These are phyloP conservation scores for Manacus vitellinus DNA, from an alignment of 2,113 vertebrate species.

Conservation along the genomic window DNA sequence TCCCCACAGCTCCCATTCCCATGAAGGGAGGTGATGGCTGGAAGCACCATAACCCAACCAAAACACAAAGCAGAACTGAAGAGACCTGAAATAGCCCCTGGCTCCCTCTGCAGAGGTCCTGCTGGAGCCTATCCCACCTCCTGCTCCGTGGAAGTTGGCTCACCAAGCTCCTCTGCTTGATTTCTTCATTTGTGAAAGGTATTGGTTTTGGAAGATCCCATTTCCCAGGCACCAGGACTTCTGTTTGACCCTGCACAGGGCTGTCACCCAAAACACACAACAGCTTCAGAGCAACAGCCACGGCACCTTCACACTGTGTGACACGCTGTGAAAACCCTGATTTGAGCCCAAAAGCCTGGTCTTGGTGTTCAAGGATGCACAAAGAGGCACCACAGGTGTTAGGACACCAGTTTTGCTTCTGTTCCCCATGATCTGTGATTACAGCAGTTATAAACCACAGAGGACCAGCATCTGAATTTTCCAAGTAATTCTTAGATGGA, in stretches of 20 bases:
- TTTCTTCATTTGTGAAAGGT: not conserved
- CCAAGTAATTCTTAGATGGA: not conserved
- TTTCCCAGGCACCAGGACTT: not conserved
- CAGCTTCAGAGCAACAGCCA: not conserved
- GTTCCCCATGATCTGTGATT: not conserved
- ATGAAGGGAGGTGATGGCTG: not conserved
- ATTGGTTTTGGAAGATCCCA: not conserved
- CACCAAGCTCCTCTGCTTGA: not conserved
- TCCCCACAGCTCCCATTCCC: not conserved
- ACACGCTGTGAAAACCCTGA: not conserved
- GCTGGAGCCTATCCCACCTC: not conserved
- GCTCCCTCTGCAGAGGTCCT: not conserved
- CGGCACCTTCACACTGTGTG: accelerated
- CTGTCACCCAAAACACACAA: not conserved
- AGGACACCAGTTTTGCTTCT: not conserved
- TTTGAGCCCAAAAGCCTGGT: not conserved
- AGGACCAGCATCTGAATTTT: accelerated
- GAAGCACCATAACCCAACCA: not conserved
- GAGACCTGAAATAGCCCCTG: not conserved
- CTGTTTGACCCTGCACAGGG: not conserved
- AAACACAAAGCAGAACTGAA: not conserved
- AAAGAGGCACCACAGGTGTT: not conserved
- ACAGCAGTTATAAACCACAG: not conserved
- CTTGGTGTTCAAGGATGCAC: not conserved
- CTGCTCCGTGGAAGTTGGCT: not conserved